phyloP scores from a whole-genome alignment of 2,113 vertebrate species.

The Aphelocoma coerulescens region DNA sequence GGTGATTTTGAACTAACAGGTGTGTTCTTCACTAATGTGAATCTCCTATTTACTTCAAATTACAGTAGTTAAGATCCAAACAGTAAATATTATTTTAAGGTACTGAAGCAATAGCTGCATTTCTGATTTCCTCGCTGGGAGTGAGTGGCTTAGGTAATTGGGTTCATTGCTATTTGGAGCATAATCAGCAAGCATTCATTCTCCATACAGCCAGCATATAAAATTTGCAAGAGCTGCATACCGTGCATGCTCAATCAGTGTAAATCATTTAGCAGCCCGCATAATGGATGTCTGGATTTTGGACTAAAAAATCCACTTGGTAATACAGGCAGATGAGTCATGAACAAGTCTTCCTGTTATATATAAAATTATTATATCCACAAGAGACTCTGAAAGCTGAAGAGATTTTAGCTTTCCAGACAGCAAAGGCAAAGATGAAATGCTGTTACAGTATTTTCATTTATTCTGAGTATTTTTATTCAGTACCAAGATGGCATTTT shows the following conservation, averaged over 20 bases:
- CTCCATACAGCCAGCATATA: constrained; percentile 5
- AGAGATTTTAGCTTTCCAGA: neutral
- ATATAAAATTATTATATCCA: neutral
- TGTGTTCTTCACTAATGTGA: neutral
- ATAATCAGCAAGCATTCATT: constrained; percentile 37
- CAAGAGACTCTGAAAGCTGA: constrained; percentile 5
- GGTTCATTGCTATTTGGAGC: constrained; percentile 44
- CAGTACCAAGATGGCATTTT: neutral
- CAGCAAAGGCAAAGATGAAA: neutral
- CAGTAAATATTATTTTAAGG: neutral
- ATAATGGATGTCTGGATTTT: constrained; percentile 33
- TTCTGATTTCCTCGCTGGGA: constrained; percentile 13
- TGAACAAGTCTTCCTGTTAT: constrained; percentile 19
- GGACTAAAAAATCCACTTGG: constrained; percentile 7
- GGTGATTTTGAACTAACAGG: neutral
- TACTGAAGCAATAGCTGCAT: neutral
- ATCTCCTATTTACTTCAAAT: neutral
- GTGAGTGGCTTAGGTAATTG: constrained; percentile 21
- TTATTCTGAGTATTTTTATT: neutral
- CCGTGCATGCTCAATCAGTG: neutral
- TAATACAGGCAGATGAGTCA: constrained; percentile 39
- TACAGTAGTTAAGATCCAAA: neutral
- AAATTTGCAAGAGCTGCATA: constrained; percentile 43
- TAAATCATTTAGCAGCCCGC: constrained; percentile 37
- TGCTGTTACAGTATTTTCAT: neutral